phyloP scores from a whole-genome alignment of 30 jellyfish, hydroid and myxozoan genomes.

The Phacellophora camtschatica region DNA sequence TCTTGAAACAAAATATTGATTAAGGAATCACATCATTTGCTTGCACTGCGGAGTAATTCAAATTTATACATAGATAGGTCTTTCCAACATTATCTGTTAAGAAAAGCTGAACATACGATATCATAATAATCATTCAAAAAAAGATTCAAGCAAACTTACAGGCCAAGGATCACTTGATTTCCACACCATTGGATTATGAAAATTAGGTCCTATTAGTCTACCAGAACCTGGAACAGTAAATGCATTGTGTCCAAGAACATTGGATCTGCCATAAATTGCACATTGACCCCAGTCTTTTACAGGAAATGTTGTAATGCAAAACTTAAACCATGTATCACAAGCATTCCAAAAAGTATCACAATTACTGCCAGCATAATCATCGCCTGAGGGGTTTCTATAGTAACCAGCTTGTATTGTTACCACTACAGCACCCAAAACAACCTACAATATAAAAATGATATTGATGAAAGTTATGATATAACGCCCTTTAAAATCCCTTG shows the following conservation, averaged over 20 bases:
- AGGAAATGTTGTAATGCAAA: constrained; percentile 78
- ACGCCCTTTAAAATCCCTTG: too few species aligned
- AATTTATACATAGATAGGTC: too few species aligned
- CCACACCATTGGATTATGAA: constrained; percentile 53
- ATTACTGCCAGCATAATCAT: constrained; percentile 65
- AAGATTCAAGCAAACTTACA: constrained; percentile 15
- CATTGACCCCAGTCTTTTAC: constrained; percentile 38
- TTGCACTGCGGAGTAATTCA: too few species aligned
- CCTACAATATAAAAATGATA: neutral
- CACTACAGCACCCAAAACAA: constrained; percentile 17
- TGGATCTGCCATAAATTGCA: constrained; percentile 5
- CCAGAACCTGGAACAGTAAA: constrained; percentile 69
- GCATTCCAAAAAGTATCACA: constrained; percentile 69
- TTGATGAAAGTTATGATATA: too few species aligned
- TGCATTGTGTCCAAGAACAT: constrained; percentile 49
- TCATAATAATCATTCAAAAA: too few species aligned
- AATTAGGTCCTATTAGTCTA: constrained; percentile 42
- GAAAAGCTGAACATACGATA: too few species aligned
- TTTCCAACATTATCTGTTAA: too few species aligned
- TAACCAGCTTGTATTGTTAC: constrained; percentile 18
- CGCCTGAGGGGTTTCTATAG: constrained; percentile 27
- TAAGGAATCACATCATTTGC: too few species aligned
- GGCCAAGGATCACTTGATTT: constrained; percentile 36
- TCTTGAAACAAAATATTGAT: too few species aligned
- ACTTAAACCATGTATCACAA: constrained; percentile 82